A percentile compares a stretch with the other conserved stretches of the same genome.
phyloP scores from a whole-genome alignment of 2,888 invertebrate species.

The Apotomis betuletana region DNA sequence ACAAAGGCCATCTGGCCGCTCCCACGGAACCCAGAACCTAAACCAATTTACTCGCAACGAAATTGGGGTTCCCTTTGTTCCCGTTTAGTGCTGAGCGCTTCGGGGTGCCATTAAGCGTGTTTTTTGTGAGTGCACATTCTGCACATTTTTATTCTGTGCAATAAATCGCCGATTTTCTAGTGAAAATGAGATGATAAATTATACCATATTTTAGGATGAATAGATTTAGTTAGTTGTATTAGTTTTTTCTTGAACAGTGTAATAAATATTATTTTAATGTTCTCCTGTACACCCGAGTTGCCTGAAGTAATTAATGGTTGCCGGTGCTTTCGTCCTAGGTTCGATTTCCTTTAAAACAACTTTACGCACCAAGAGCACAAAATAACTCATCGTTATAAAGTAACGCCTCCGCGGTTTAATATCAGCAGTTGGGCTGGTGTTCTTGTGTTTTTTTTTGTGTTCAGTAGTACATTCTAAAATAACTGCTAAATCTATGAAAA shows the following conservation, averaged over 20 bases:
- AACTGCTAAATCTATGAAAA: too few species aligned
- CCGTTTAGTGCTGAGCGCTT: conserved; percentile 50
- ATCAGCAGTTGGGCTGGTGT: too few species aligned
- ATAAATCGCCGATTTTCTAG: conserved; percentile 49
- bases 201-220: conserved; percentile 26
- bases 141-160: conserved; percentile 46
- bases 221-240: neutral
- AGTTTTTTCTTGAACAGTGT: neutral
- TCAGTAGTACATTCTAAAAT: too few species aligned
- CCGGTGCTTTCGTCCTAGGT: neutral
- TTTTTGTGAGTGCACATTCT: conserved; percentile 52
- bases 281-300: neutral
- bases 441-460: too few species aligned
- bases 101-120: conserved; percentile 60
- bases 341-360: too few species aligned
- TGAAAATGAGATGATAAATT: conserved; percentile 42
- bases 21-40: conserved; percentile 20
- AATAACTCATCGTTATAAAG: too few species aligned
- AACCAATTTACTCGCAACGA: conserved; percentile 36
- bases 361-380: too few species aligned
- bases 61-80: conserved; percentile 28
- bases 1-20: conserved; percentile 2
- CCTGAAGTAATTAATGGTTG: neutral
- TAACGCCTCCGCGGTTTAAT: too few species aligned
- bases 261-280: conserved; percentile 17